These are phyloP conservation scores for Urocolius indicus DNA, from an alignment of 2,113 vertebrate species.

Conservation along the genomic window DNA sequence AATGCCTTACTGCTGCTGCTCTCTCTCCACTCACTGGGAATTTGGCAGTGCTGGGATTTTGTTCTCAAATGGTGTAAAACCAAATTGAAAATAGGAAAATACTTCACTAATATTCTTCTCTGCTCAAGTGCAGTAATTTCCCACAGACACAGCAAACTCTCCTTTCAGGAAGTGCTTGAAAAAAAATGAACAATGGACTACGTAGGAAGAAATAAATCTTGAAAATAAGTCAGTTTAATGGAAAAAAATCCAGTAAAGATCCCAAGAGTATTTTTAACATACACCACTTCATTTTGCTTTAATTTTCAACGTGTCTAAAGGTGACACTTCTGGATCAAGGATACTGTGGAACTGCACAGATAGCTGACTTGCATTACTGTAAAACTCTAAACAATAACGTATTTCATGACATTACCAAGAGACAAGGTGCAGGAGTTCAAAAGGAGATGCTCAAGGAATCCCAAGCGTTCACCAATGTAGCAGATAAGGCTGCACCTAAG, in stretches of 20 bases:
- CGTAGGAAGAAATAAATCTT: neutral
- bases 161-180: neutral
- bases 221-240: neutral
- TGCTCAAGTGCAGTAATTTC: neutral
- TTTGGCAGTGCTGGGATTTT: neutral
- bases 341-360: neutral
- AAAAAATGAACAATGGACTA: neutral
- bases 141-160: neutral
- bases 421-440: neutral
- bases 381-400: neutral
- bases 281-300: neutral
- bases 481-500: neutral
- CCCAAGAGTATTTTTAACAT: neutral
- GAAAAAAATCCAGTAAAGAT: neutral
- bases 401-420: neutral
- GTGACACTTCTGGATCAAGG: neutral
- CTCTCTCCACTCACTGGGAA: neutral
- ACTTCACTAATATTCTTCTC: neutral
- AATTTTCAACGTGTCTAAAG: neutral
- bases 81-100: slow-evolving; percentile 13
- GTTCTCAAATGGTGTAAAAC: neutral
- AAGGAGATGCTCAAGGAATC: neutral
- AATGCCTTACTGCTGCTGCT: neutral
- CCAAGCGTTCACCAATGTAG: accelerated
- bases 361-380: neutral